These are phyloP conservation scores for Geodia barretti DNA, from an alignment of 37 sponge, comb jelly and placozoan genomes.

Conservation along the genomic window DNA sequence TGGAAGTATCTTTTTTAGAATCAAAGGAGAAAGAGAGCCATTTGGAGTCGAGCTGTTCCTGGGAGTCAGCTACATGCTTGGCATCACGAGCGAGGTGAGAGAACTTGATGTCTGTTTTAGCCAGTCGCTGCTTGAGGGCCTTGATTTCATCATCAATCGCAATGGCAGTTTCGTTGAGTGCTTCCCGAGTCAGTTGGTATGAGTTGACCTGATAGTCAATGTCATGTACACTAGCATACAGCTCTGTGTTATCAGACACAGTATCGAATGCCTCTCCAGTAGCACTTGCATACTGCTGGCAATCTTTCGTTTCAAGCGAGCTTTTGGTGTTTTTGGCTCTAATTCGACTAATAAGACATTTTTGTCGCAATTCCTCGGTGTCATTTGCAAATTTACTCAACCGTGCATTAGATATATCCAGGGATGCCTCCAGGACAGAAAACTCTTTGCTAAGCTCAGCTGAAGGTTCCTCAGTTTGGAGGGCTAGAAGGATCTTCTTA, in stretches of 20 bases:
- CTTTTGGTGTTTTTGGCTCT: background rate
- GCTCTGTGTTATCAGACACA: background rate
- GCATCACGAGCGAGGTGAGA: slow-evolving; percentile 5
- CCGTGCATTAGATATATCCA: background rate
- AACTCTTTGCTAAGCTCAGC: background rate
- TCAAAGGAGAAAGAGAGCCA: slow-evolving; percentile 47
- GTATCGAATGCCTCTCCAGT: background rate
- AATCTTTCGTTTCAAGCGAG: background rate
- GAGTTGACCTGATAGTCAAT: slow-evolving; percentile 7
- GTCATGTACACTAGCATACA: slow-evolving; percentile 9
- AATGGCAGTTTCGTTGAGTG: background rate
- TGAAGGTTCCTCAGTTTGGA: slow-evolving; percentile 1
- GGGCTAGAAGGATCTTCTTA: slow-evolving; percentile 1
- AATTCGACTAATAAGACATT: slow-evolving; percentile 4
- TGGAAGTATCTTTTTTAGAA: slow-evolving; percentile 4
- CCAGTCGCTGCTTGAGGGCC: background rate
- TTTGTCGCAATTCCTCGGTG: slow-evolving; percentile 7
- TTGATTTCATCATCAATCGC: background rate
- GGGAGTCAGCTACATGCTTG: slow-evolving; percentile 13
- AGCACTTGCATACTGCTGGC: background rate
- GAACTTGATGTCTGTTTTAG: background rate
- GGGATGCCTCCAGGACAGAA: background rate
- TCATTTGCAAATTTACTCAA: background rate
- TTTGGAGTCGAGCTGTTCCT: slow-evolving; percentile 16
- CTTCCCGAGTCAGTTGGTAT: background rate